Evolutionary conservation across 2,797 vertebrate species (phyloP).

Genomic region (Micrastur ruficollis): DNA sequence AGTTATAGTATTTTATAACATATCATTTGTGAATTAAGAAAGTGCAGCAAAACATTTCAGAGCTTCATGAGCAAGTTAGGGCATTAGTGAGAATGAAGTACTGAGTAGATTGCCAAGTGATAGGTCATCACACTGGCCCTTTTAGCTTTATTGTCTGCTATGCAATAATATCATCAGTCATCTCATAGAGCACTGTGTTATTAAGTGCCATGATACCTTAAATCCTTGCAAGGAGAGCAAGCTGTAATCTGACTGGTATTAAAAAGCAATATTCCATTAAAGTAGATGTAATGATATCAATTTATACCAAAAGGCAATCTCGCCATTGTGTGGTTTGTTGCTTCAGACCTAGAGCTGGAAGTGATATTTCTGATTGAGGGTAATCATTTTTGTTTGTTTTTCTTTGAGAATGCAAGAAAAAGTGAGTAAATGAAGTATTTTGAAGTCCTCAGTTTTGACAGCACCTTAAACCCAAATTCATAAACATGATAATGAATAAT

Average conservation of each 20-base stretch:
- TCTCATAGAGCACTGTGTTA: neutral
- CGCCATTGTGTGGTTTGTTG: neutral
- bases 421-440: neutral
- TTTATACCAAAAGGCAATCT: neutral
- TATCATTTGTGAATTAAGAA: neutral
- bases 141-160: neutral
- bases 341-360: neutral
- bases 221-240: neutral
- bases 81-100: neutral
- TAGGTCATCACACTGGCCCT: neutral
- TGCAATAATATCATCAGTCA: neutral
- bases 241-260: neutral
- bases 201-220: neutral
- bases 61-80: neutral
- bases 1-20: neutral
- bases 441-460: neutral
- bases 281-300: neutral
- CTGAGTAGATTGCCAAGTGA: neutral
- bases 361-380: neutral
- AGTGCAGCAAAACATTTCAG: neutral
- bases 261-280: neutral
- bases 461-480: neutral
- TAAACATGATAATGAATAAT: neutral
- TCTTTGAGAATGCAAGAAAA: neutral
- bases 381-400: neutral